Conservation (phyloP, 2,113 vertebrate genomes). For the Ptilonorhynchus violaceus region DNA sequence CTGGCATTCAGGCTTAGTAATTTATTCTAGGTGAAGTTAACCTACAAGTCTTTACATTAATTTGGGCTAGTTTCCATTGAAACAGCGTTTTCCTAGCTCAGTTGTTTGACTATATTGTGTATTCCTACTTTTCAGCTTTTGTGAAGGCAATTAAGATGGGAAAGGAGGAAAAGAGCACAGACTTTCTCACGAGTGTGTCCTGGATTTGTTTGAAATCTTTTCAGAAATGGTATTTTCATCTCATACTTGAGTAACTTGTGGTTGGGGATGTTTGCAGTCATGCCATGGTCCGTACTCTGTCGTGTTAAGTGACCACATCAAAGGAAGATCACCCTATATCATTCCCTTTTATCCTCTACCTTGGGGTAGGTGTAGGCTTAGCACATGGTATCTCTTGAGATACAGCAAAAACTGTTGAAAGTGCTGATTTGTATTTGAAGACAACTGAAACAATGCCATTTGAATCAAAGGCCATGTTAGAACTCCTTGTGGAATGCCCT, state of each 20-base stretch:
- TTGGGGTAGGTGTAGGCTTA: background rate
- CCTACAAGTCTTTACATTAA: conserved; percentile 30
- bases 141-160: background rate
- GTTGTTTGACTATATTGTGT: background rate
- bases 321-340: background rate
- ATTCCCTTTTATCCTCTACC: background rate
- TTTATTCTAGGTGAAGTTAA: conserved; percentile 57
- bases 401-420: background rate
- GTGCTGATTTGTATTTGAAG: background rate
- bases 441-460: background rate
- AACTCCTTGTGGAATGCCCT: background rate
- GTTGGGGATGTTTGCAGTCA: background rate
- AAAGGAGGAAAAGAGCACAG: background rate
- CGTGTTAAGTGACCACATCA: background rate
- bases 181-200: background rate
- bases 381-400: background rate
- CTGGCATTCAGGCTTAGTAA: conserved; percentile 75
- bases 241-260: background rate
- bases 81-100: conserved; percentile 31
- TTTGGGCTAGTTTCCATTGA: conserved; percentile 25
- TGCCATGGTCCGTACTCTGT: background rate
- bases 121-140: background rate
- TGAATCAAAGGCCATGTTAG: background rate
- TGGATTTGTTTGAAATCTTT: background rate
- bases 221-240: background rate